phyloP scores from a whole-genome alignment of 2,888 invertebrate species.

The Cryptops parisi region DNA sequence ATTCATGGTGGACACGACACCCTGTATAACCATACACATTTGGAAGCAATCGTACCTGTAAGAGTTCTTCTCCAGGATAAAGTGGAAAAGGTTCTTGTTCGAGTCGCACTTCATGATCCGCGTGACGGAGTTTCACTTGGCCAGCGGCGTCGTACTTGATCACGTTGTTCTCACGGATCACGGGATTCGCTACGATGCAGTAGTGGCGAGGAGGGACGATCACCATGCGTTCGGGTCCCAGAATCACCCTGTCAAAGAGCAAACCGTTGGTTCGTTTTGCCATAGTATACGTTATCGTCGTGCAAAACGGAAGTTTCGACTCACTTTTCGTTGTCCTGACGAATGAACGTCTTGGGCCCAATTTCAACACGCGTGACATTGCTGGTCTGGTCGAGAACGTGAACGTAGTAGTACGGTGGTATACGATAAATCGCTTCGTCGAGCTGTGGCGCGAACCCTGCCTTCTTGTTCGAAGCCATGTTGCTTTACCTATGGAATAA shows the following conservation, averaged over 20 bases:
- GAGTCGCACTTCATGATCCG: slow-evolving; percentile 37
- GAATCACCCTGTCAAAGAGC: slow-evolving; percentile 29
- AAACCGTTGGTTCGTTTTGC: neutral
- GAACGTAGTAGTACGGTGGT: slow-evolving; percentile 36
- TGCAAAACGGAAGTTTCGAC: too few relatives aligned
- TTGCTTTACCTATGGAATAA: neutral
- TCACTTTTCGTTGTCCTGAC: slow-evolving; percentile 38
- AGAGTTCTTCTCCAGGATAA: slow-evolving; percentile 34
- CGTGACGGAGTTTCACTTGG: slow-evolving; percentile 34
- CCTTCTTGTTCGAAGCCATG: neutral
- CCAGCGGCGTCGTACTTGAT: slow-evolving; percentile 31
- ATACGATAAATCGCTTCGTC: slow-evolving; percentile 28
- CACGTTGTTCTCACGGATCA: slow-evolving; percentile 28
- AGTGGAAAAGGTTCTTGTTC: slow-evolving; percentile 38
- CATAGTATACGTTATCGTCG: neutral
- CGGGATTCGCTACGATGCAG: slow-evolving; percentile 37
- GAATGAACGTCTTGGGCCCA: slow-evolving; percentile 37
- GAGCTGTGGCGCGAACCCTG: neutral
- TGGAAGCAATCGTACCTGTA: too few relatives aligned
- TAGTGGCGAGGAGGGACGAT: slow-evolving; percentile 37
- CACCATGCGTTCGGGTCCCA: slow-evolving; percentile 35
- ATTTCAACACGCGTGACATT: slow-evolving; percentile 36
- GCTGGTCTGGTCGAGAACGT: slow-evolving; percentile 37
- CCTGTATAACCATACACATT: too few relatives aligned
- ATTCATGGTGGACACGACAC: too few relatives aligned